phyloP scores from a whole-genome alignment of 2,888 invertebrate genomes.

The Hirtodrosophila duncani region DNA sequence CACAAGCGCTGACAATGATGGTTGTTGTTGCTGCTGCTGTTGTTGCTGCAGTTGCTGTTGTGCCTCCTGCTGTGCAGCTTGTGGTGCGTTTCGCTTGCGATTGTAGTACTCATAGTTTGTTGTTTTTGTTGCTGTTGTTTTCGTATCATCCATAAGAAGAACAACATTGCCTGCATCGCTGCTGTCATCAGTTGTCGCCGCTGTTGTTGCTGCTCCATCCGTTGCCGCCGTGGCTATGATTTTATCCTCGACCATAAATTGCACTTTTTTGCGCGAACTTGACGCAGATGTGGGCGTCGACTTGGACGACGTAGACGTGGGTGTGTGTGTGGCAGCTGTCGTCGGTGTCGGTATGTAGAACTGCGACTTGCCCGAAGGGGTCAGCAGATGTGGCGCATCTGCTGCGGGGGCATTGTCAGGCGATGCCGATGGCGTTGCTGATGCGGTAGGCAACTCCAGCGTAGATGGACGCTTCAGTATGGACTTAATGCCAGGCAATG shows the following conservation, averaged over 20 bases:
- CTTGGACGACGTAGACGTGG: slow-evolving; percentile 19
- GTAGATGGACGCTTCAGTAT: slow-evolving; percentile 81
- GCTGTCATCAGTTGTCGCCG: slow-evolving; percentile 55
- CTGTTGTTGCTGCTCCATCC: slow-evolving; percentile 35
- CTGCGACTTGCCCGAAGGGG: slow-evolving; percentile 68
- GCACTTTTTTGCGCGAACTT: slow-evolving; percentile 83
- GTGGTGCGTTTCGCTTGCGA: slow-evolving; percentile 61
- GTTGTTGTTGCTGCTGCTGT: slow-evolving; percentile 37
- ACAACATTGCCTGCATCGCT: slow-evolving; percentile 40
- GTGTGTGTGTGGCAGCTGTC: slow-evolving; percentile 74
- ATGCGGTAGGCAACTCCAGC: slow-evolving; percentile 65
- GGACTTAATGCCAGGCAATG: slow-evolving; percentile 79
- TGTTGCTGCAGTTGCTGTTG: slow-evolving; percentile 23
- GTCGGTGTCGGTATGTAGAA: slow-evolving; percentile 76
- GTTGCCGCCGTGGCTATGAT: slow-evolving; percentile 58
- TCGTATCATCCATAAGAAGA: slow-evolving; percentile 32
- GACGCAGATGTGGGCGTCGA: slow-evolving; percentile 26
- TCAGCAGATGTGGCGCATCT: slow-evolving; percentile 23
- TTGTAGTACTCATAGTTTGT: slow-evolving; percentile 75
- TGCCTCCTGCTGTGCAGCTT: slow-evolving; percentile 20
- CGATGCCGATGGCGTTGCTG: slow-evolving; percentile 13
- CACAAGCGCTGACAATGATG: slow-evolving; percentile 48
- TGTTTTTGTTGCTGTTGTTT: slow-evolving; percentile 20
- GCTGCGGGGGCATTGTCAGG: slow-evolving; percentile 35
- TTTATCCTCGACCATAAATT: slow-evolving; percentile 84